Evolutionary conservation across 2,113 vertebrate species (phyloP).

Genomic region (Heloderma charlesbogerti): DNA sequence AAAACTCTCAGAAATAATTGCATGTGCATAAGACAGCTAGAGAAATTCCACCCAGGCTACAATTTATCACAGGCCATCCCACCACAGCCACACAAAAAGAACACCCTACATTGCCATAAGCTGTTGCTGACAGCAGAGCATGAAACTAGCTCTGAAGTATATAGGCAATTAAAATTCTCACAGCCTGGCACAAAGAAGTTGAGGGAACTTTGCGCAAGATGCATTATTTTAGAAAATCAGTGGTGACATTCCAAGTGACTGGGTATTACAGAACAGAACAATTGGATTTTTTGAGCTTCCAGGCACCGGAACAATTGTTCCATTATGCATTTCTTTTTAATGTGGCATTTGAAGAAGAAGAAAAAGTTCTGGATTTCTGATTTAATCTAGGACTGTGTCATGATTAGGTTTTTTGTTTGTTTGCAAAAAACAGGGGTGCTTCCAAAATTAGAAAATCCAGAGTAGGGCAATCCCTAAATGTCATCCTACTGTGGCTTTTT

Average conservation of each 20-base stretch:
- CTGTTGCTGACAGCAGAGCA: not conserved
- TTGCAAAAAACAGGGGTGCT: not conserved
- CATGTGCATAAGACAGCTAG: not conserved
- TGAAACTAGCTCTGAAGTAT: constrained; percentile 14
- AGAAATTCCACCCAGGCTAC: not conserved
- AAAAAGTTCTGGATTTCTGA: not conserved
- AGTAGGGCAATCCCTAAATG: not conserved
- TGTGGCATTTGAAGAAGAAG: not conserved
- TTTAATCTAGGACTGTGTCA: not conserved
- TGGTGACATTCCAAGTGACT: not conserved
- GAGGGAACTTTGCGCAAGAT: not conserved
- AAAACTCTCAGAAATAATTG: not conserved
- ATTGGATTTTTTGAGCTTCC: not conserved
- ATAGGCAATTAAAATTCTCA: constrained; percentile 7
- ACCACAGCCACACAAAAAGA: not conserved
- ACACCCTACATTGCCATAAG: not conserved
- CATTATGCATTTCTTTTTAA: not conserved
- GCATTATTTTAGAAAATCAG: not conserved
- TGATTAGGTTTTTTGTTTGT: not conserved
- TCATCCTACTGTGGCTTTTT: not conserved
- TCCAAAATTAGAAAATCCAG: not conserved
- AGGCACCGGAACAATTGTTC: constrained; percentile 6
- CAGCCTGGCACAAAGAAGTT: not conserved
- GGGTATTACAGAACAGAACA: not conserved
- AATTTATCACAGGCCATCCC: not conserved